Conservation (phyloP, 2,888 invertebrate genomes). For the Microctonus hyperodae region DNA sequence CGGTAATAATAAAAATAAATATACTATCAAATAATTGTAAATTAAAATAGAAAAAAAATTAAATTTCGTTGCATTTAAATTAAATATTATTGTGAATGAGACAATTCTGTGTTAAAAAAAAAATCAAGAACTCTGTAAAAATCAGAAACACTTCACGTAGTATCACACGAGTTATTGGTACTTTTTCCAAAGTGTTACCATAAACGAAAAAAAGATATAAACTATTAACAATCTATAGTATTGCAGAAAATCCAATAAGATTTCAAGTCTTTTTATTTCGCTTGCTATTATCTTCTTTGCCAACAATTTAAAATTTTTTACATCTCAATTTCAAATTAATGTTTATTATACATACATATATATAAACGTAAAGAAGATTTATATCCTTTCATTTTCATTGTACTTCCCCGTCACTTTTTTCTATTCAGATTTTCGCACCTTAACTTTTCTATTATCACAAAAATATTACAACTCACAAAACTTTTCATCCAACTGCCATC, state of each 20-base stretch:
- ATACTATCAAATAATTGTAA: no score
- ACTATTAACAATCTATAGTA: neutral
- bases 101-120: no score
- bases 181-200: neutral
- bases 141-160: neutral
- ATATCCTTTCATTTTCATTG: neutral
- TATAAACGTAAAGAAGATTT: neutral
- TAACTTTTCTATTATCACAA: neutral
- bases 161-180: neutral
- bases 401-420: neutral
- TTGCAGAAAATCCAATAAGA: neutral
- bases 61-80: no score
- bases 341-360: neutral
- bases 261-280: neutral
- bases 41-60: no score
- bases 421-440: no score
- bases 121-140: no score
- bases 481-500: neutral
- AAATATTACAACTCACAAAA: conserved; percentile 1
- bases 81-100: no score
- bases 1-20: no score
- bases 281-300: neutral
- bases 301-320: neutral
- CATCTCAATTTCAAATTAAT: neutral
- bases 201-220: no score